Evolutionary conservation across 2,797 vertebrate genomes (phyloP), one percentile per base, ranked within the genome.

Genomic region (Sitta carolinensis): DNA sequence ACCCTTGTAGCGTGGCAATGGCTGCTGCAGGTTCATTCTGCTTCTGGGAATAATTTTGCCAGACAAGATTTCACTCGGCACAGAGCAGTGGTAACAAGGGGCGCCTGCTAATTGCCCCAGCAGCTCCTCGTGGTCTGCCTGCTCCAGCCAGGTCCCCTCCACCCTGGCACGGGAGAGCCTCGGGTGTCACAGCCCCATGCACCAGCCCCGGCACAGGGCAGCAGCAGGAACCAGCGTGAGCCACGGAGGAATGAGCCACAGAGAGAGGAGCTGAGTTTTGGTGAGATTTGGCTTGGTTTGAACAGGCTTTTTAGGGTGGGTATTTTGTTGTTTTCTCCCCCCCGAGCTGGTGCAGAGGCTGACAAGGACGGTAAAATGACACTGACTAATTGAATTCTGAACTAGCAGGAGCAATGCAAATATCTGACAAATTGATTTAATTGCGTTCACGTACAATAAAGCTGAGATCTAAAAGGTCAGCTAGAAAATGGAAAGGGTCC

Each of bases 391-490:
- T 98, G 96, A 97, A 98, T 98, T 97, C 96, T 94, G 97, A 97
- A 96, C 97, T 96, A 97, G 97, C 96, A 93, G 94, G 96, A 97
- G 96, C 95, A 97, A 98, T 98, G 97, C 97, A 98, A 98, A 98
- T 98, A 98, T 97, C 96, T 97, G 97, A 98, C 97, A 98, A 98
- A 98, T 98, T 98, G 98, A 98, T 98, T 98, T 98, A 98, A 98
- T 98, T 98, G 98, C 97, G 58, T 98, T 98, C 98, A 98, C 97
- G 97, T 98, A 98, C 98, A 98, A 99, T 98, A 98, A 98, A 98
- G 97, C 98, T 98, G 92, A 98, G 98, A 98, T 98, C 97, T 98
- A 97, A 99, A 99, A 99, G 98, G 98, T 99, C 98, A 99, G 98
- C 97, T 96, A 97, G 97, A 98, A 98, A 99, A 98, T 98, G 97